Base-by-base conservation (phyloP, 2,113 vertebrate species). In the Zosterops lateralis region DNA sequence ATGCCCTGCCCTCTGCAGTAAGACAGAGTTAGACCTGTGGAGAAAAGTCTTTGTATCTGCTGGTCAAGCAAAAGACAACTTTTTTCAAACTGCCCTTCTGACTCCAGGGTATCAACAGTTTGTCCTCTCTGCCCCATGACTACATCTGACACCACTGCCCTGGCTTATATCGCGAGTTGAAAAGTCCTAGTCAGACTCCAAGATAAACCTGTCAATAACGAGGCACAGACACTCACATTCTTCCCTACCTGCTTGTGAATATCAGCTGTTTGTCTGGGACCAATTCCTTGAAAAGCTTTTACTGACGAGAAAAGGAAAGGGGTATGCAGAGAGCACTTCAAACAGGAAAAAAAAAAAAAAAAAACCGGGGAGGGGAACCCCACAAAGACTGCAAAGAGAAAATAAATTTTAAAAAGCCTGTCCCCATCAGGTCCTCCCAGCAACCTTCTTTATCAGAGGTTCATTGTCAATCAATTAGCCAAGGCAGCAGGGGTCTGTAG, bases 401-500 rank as follows among this genome's bases (percentile, higher is more conserved):
- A 94, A 86, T 24, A 34, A 56, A 38, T 62, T 64, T 62, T 28
- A 74, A 64, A 60, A 85, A 77, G 73, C 12, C 79, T 85, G 79
- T 91, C 90, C 81, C 91, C 85, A 94, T 84, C 96, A 94, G 97
- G 94, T 97, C 97, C 97, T 96, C 95, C 96, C 97, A 97, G 97
- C 97, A 96, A 94, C 96, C 96, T 97, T 96, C 97, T 97, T 97
- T 98, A 97, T 97, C 97, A 97, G 96, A 90, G 97, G 95, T 95
- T 97, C 97, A 98, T 98, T 98, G 98, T 98, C 98, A 98, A 98
- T 98, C 98, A 98, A 98, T 98, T 98, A 98, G 96, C 96, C 67
- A 40, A 97, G 95, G 96, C 98, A 98, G 97, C 97, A 97, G 98
- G 98, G 96, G 97, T 97, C 97, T 97, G 96, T 32, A 94, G 89